Evolutionary conservation across 2,113 vertebrate species (phyloP).

Genomic region (Tragulus kanchil): DNA sequence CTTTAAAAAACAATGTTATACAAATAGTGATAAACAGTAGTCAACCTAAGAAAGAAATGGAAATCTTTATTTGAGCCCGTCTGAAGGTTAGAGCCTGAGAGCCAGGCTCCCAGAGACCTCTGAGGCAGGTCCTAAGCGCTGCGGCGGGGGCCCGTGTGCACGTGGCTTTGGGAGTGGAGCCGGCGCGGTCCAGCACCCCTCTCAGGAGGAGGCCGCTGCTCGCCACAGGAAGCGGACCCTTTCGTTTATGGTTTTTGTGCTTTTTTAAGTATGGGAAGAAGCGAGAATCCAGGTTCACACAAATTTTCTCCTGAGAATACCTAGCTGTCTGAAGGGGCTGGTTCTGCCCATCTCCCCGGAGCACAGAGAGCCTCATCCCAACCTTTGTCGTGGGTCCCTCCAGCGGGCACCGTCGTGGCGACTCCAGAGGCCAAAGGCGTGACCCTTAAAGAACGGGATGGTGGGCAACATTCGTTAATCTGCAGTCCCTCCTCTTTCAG

Average conservation of each 20-base stretch:
- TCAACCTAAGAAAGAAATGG: background rate
- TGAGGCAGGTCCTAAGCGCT: background rate
- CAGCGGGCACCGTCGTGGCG: background rate
- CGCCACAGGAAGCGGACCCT: fast-evolving
- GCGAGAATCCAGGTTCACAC: background rate
- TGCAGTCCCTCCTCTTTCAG: background rate
- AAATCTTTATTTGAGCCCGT: background rate
- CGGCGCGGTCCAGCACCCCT: fast-evolving
- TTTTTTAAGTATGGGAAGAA: background rate
- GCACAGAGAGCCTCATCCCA: background rate
- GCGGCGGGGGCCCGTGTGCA: background rate
- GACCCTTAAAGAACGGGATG: too few species aligned
- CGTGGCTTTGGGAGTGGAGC: background rate
- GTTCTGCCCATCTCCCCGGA: background rate
- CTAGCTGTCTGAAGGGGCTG: background rate
- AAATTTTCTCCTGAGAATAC: background rate
- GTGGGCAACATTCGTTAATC: too few species aligned
- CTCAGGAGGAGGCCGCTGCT: background rate
- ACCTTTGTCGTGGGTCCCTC: background rate
- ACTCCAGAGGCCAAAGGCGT: too few species aligned
- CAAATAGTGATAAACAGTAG: background rate
- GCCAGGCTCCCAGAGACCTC: background rate
- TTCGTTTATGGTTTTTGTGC: background rate
- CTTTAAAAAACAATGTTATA: too few species aligned
- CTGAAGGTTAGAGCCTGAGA: background rate